Evolutionary conservation across 2,888 invertebrate genomes (phyloP).

Genomic region (Lymantria dispar): DNA sequence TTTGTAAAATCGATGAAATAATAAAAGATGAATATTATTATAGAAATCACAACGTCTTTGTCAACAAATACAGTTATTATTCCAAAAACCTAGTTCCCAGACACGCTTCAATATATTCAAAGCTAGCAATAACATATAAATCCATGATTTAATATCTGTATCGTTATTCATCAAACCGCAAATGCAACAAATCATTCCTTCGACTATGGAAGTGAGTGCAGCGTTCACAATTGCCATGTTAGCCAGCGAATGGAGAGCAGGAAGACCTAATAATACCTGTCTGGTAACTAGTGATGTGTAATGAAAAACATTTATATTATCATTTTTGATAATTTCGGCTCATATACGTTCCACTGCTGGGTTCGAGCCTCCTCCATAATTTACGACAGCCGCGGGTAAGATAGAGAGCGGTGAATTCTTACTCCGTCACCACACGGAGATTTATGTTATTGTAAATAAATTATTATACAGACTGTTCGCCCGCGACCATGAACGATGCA

Average conservation of each 20-base stretch:
- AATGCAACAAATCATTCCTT: constrained; percentile 29
- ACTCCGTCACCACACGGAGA: no score
- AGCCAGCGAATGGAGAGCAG: constrained; percentile 65
- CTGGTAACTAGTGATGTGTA: constrained; percentile 59
- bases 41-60: background rate
- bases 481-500: no score
- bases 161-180: constrained; percentile 16
- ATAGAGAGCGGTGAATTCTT: no score
- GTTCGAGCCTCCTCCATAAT: no score
- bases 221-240: constrained; percentile 55
- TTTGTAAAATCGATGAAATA: no score
- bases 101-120: background rate
- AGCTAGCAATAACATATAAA: background rate
- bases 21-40: background rate
- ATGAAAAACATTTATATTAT: background rate
- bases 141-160: background rate
- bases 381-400: no score
- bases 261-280: constrained; percentile 79
- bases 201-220: constrained; percentile 32
- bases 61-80: background rate
- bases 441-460: no score
- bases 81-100: background rate
- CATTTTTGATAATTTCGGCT: no score
- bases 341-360: no score
- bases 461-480: no score